Percentiles rank a stretch among this genome's conserved stretches.
These are phyloP conservation scores for Diachasma alloeum DNA, from an alignment of 1,140 invertebrate genomes.

Conservation along the genomic window DNA sequence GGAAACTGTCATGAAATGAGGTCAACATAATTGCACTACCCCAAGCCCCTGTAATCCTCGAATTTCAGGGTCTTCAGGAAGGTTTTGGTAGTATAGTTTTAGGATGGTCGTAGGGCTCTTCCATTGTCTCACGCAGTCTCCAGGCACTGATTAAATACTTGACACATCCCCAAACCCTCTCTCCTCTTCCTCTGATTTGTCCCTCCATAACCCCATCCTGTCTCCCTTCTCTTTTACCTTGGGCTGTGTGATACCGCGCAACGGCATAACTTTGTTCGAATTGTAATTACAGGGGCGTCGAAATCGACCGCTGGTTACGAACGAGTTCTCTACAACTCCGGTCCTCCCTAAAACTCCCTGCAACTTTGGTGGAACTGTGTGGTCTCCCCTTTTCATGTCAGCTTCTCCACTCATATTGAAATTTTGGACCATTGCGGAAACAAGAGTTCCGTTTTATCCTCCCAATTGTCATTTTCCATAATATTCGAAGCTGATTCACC, in stretches of 20 bases:
- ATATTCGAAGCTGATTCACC: background rate
- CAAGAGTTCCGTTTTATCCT: background rate
- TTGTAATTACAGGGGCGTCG: conserved; percentile 56
- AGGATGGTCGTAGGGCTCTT: conserved; percentile 29
- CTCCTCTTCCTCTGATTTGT: conserved; percentile 29
- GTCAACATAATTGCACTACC: conserved; percentile 47
- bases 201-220: background rate
- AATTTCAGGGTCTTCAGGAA: conserved; percentile 3
- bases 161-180: conserved; percentile 53
- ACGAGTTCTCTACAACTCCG: conserved; percentile 1
- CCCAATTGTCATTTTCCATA: background rate
- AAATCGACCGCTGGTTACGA: conserved; percentile 28
- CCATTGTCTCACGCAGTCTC: conserved; percentile 60
- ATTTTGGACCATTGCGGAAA: background rate
- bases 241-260: conserved; percentile 1
- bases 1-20: conserved; percentile 40
- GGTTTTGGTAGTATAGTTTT: conserved; percentile 8
- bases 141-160: conserved; percentile 63
- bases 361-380: background rate
- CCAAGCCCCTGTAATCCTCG: conserved; percentile 4
- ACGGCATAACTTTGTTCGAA: conserved; percentile 62
- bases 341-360: background rate
- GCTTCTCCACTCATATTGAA: background rate
- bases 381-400: background rate
- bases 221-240: background rate